Conservation (phyloP, 2,113 vertebrate genomes). For the Ciconia maguari region DNA sequence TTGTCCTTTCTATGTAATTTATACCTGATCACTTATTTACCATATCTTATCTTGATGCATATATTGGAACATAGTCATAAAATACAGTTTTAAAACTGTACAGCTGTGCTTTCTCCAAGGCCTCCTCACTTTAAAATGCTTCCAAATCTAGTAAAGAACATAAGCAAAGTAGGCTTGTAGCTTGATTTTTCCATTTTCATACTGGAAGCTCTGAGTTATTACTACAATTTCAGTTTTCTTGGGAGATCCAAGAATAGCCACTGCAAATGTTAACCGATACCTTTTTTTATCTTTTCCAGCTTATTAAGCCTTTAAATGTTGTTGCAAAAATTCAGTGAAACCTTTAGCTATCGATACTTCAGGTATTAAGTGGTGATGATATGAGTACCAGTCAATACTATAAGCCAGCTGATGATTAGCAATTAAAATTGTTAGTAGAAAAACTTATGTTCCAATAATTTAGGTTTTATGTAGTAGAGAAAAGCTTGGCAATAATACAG, state of each 20-base stretch:
- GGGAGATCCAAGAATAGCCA: neutral
- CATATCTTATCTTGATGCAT: neutral
- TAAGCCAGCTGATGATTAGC: neutral
- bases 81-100: neutral
- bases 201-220: neutral
- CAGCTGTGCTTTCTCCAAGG: neutral
- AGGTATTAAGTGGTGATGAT: neutral
- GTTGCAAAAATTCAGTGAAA: neutral
- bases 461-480: neutral
- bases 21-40: neutral
- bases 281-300: neutral
- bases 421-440: neutral
- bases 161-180: neutral
- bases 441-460: neutral
- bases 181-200: neutral
- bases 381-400: neutral
- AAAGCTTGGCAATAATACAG: neutral
- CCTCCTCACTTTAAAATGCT: neutral
- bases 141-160: neutral
- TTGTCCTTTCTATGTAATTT: neutral
- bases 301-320: neutral
- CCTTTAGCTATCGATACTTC: neutral
- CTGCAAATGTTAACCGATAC: neutral
- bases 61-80: neutral
- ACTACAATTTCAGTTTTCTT: neutral